Percentiles rank a stretch among this genome's conserved stretches.
phyloP scores from a whole-genome alignment of 2,113 vertebrate genomes.

The Podarcis raffonei region DNA sequence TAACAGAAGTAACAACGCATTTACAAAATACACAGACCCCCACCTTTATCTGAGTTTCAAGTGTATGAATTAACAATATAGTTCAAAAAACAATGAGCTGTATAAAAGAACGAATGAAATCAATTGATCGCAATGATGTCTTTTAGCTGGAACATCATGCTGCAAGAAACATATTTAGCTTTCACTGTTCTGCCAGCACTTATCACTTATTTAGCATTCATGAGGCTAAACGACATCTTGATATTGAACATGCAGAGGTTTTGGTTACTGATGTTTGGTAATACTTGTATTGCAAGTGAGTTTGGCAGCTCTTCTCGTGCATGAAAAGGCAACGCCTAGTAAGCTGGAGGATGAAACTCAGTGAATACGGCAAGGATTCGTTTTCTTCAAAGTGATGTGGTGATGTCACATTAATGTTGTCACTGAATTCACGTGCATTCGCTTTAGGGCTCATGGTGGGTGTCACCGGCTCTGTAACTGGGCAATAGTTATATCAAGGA shows the following conservation, averaged over 20 bases:
- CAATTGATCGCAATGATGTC: not conserved
- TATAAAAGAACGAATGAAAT: not conserved
- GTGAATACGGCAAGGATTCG: slow-evolving; percentile 27
- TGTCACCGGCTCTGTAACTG: not conserved
- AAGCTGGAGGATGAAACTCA: not conserved
- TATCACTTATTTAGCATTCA: not conserved
- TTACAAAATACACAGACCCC: not conserved
- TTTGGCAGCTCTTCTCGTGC: slow-evolving; percentile 37
- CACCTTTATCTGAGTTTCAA: not conserved
- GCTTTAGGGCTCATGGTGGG: not conserved
- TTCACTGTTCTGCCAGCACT: not conserved
- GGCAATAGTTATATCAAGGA: not conserved
- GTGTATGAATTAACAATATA: not conserved
- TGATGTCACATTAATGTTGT: not conserved
- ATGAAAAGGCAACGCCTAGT: slow-evolving; percentile 48
- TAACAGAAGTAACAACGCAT: not conserved
- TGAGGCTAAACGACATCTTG: not conserved
- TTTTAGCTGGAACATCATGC: not conserved
- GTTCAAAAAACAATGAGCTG: not conserved
- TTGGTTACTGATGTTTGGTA: not conserved
- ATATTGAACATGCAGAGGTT: not conserved
- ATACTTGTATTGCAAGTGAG: not conserved
- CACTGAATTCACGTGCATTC: not conserved
- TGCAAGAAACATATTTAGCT: not conserved
- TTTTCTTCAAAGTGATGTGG: not conserved